Evolutionary conservation across 1,140 invertebrate genomes (phyloP), one percentile per base, ranked within the genome.

Genomic region (Ganaspis sp.): DNA sequence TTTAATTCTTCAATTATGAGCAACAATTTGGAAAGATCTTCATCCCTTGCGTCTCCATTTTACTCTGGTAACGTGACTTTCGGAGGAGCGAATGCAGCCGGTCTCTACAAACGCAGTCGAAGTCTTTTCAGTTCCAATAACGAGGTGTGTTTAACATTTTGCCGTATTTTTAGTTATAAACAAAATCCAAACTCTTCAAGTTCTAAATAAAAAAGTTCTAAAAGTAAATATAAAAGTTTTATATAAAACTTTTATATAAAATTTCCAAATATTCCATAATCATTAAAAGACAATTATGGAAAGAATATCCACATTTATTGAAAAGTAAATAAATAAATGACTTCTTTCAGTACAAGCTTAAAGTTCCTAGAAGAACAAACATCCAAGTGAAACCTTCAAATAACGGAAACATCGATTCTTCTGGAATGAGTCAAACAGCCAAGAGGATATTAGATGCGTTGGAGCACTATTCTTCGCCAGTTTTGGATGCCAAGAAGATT

Each of bases 11-110:
- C 92, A 29, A 84, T 90, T 38, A 82, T 93, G 45, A 92, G 91
- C 69, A 90, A 86, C 75, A 79, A 82, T 15, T 34, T 84, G 40
- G 85, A 90, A 6, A 87, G 86, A 73, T 77, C 80, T 19, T 77
- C 87, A 11, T 82, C 84, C 1, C 77, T 90, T 21, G 83, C 86
- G 2, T 95, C 96, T 11, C 94, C 96, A 38, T 97, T 97, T 88
- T 97, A 97, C 87, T 92, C 92, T 79, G 96, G 96, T n/a, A 93
- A 92, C 80, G 97, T 95, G 2, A 94, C 93, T 54, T 97, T 95
- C 90, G 96, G 96, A 29, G 96, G 96, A 58, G 94, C 95, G 42
- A 91, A 90, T 81, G 86, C 89, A 23, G 93, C 95, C 49, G 93
- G 94, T 1, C 93, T 94, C 73, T 92, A 92, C 29, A 92, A 91